Conservation (phyloP, 1,140 invertebrate species). For the Danaus melanippus region DNA sequence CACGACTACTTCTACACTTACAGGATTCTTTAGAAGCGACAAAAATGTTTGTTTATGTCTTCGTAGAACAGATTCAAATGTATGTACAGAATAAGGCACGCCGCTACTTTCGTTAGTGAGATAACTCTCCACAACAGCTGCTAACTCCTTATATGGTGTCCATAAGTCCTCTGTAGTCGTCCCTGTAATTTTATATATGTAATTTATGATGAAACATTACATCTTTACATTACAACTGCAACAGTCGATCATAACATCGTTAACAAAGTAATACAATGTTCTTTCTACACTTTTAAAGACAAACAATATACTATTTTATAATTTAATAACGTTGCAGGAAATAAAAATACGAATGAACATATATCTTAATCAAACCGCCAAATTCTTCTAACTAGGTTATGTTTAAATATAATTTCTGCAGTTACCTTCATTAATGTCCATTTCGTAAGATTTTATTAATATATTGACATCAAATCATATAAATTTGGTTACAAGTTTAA, state of each 20-base stretch:
- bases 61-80: slow-evolving; percentile 84
- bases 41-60: slow-evolving; percentile 91
- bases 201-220: too few species aligned
- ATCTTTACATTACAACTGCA: too few species aligned
- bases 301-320: too few species aligned
- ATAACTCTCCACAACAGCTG: slow-evolving; percentile 80
- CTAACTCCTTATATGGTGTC: slow-evolving; percentile 89
- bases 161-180: slow-evolving; percentile 83
- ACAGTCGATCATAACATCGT: too few species aligned
- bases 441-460: slow-evolving; percentile 7
- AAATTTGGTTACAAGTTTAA: background rate
- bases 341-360: background rate
- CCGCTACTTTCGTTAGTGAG: slow-evolving; percentile 77
- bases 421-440: slow-evolving; percentile 26
- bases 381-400: slow-evolving; percentile 18
- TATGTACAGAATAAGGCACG: slow-evolving; percentile 75
- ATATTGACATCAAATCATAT: slow-evolving; percentile 1
- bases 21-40: slow-evolving; percentile 89
- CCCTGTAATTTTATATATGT: slow-evolving; percentile 31
- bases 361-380: slow-evolving; percentile 12
- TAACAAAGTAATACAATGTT: too few species aligned
- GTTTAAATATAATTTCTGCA: slow-evolving; percentile 3
- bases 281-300: too few species aligned
- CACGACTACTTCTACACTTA: slow-evolving; percentile 67
- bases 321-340: background rate